Conservation (phyloP, 2,888 invertebrate species). For the Diarsia brunnea region DNA sequence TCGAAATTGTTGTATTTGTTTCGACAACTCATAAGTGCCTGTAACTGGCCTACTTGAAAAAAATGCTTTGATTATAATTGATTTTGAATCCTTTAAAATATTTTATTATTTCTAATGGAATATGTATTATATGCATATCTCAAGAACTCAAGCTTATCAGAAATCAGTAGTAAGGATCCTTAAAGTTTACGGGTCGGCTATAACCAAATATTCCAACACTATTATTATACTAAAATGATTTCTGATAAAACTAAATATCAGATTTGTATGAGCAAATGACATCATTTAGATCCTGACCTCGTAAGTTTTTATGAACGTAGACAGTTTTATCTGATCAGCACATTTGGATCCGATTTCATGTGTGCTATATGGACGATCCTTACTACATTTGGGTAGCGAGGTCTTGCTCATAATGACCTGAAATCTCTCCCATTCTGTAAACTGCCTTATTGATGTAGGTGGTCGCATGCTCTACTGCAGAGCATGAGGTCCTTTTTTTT, state of each 20-base stretch:
- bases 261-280: conserved; percentile 27
- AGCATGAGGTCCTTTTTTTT: too few relatives aligned
- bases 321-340: conserved; percentile 26
- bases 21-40: too few relatives aligned
- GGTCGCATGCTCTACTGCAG: too few relatives aligned
- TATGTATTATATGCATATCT: too few relatives aligned
- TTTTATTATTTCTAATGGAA: not conserved
- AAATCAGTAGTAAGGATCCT: not conserved
- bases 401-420: not conserved
- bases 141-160: not conserved
- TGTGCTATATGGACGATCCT: not conserved
- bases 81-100: not conserved
- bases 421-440: not conserved
- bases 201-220: not conserved
- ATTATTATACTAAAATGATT: too few relatives aligned
- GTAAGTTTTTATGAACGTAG: conserved; percentile 35
- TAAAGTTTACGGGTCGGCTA: too few relatives aligned
- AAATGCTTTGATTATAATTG: too few relatives aligned
- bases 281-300: conserved; percentile 30
- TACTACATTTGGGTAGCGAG: not conserved
- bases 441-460: not conserved
- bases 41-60: too few relatives aligned
- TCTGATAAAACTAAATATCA: conserved; percentile 12
- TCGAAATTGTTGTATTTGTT: too few relatives aligned
- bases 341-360: conserved; percentile 14